These are phyloP conservation scores for Papilio aristodemus DNA, from an alignment of 1,140 invertebrate genomes.

Conservation along the genomic window DNA sequence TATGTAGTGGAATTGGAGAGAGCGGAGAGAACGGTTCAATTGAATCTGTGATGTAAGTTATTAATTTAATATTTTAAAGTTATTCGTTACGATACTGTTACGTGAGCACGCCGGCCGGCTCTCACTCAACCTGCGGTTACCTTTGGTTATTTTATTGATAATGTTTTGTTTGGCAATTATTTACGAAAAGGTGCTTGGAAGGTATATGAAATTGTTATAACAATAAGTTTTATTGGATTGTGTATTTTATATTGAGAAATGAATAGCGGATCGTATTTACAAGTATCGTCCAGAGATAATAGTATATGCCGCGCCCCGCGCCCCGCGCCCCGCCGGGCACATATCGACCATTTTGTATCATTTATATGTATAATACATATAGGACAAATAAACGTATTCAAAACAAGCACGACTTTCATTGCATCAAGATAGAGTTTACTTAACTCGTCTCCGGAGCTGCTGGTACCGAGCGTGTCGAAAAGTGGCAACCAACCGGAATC, in stretches of 20 bases:
- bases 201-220: constrained; percentile 22
- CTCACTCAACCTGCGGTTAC: too few species aligned
- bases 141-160: constrained; percentile 2
- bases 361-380: too few species aligned
- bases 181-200: constrained; percentile 24
- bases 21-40: constrained; percentile 12
- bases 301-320: constrained; percentile 35
- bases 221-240: constrained; percentile 18
- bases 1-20: constrained; percentile 21
- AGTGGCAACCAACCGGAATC: too few species aligned
- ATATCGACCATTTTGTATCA: constrained; percentile 37
- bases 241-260: constrained; percentile 19
- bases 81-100: neutral
- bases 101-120: too few species aligned
- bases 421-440: neutral
- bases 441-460: neutral
- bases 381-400: constrained; percentile 33
- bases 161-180: constrained; percentile 17
- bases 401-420: constrained; percentile 21
- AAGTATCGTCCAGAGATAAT: constrained; percentile 44
- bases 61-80: constrained; percentile 15
- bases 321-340: constrained; percentile 21
- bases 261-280: constrained; percentile 35
- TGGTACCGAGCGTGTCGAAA: too few species aligned
- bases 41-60: constrained; percentile 32